A percentile compares a stretch with the other conserved stretches of the same genome.
Evolutionary conservation across 2,113 vertebrate species (phyloP).

Genomic region (Pedionomus torquatus): DNA sequence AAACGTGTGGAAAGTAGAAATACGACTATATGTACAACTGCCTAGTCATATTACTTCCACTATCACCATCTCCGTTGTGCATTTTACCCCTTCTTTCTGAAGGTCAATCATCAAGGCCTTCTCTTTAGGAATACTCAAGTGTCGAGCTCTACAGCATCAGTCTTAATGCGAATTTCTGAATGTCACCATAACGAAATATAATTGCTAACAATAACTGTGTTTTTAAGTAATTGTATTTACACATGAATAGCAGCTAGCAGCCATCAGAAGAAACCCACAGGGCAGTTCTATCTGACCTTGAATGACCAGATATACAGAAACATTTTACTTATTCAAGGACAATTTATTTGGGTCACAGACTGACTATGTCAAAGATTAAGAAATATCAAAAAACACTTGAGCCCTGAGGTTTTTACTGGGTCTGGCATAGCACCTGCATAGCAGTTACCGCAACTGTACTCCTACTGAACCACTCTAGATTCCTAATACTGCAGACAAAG

Average conservation of each 20-base stretch:
- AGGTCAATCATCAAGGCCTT: background rate
- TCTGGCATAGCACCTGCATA: background rate
- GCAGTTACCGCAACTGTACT: fast-evolving
- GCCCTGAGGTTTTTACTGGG: background rate
- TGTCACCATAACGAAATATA: background rate
- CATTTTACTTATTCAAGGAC: background rate
- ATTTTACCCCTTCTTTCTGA: background rate
- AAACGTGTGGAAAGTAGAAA: background rate
- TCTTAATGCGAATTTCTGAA: background rate
- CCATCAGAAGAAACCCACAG: background rate
- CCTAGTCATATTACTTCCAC: background rate
- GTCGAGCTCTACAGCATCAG: background rate
- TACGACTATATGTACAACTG: fast-evolving
- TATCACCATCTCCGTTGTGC: fast-evolving
- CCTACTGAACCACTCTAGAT: background rate
- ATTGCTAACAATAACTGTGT: background rate
- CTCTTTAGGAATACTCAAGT: background rate
- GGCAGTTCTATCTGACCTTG: background rate
- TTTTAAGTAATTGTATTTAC: background rate
- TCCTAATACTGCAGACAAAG: background rate
- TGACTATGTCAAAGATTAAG: background rate
- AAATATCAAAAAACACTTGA: background rate
- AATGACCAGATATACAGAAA: background rate
- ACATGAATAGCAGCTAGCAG: background rate
- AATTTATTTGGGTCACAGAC: background rate